Percentiles rank a stretch among this genome's conserved stretches.
Evolutionary conservation across 2,797 vertebrate species (phyloP).

Genomic region (Tenualosa ilisha): DNA sequence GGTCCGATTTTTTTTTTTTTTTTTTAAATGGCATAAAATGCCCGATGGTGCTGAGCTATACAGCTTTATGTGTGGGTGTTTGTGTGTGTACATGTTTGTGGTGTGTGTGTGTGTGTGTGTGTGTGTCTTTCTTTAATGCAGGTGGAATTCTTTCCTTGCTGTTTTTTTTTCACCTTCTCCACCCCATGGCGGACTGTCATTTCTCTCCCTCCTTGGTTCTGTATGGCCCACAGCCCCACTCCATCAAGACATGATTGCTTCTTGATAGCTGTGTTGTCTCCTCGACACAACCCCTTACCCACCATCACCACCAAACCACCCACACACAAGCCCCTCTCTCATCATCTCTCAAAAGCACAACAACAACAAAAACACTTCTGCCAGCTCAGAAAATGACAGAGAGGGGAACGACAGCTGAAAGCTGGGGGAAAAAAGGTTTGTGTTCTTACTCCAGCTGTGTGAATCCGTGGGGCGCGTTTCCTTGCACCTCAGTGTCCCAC

Average conservation of each 20-base stretch:
- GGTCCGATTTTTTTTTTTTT: not conserved
- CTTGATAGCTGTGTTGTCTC: constrained; percentile 64
- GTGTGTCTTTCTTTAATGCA: constrained; percentile 38
- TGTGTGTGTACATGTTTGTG: not conserved
- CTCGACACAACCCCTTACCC: constrained; percentile 10
- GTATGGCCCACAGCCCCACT: constrained; percentile 58
- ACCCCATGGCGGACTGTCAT: constrained; percentile 56
- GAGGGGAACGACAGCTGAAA: not conserved
- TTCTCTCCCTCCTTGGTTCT: constrained; percentile 62
- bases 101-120: not conserved
- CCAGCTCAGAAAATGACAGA: constrained; percentile 57
- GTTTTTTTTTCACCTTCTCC: constrained; percentile 29
- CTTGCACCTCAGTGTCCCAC: not conserved
- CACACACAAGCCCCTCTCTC: constrained; percentile 32
- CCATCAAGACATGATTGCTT: constrained; percentile 71
- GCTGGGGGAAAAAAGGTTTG: constrained; percentile 37
- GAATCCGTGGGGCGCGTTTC: constrained; percentile 34
- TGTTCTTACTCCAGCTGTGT: constrained; percentile 38
- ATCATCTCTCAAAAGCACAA: constrained; percentile 50
- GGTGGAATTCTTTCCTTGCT: constrained; percentile 37
- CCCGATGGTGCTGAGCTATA: not conserved
- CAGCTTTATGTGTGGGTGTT: not conserved
- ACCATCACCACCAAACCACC: constrained; percentile 37
- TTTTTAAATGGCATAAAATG: constrained; percentile 29
- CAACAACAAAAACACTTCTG: constrained; percentile 47